phyloP scores from a whole-genome alignment of 2,888 invertebrate genomes.

The Nymphalis c-album region DNA sequence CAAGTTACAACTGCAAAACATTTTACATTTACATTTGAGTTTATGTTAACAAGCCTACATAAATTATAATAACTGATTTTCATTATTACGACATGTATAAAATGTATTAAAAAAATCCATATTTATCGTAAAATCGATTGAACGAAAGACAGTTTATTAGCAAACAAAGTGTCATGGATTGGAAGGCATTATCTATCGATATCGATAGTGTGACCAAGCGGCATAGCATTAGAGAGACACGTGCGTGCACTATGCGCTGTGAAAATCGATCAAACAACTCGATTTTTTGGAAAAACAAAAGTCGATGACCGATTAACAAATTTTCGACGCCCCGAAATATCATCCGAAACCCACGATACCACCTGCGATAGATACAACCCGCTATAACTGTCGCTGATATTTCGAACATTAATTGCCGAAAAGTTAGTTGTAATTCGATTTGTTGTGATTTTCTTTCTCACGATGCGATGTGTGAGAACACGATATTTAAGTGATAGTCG shows the following conservation, averaged over 20 bases:
- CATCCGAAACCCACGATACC: constrained; percentile 69
- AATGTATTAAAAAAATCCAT: neutral
- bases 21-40: too few species aligned
- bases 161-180: constrained; percentile 10
- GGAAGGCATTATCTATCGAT: constrained; percentile 9
- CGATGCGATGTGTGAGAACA: constrained; percentile 72
- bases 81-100: too few species aligned
- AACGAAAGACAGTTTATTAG: neutral
- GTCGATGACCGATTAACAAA: constrained; percentile 71
- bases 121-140: constrained; percentile 7
- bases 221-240: constrained; percentile 58
- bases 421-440: constrained; percentile 69
- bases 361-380: constrained; percentile 62
- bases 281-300: constrained; percentile 60
- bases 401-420: constrained; percentile 71
- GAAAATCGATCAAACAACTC: constrained; percentile 70
- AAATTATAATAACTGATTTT: too few species aligned
- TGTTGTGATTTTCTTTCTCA: constrained; percentile 70
- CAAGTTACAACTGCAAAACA: too few species aligned
- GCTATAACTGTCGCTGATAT: constrained; percentile 72
- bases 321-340: constrained; percentile 63
- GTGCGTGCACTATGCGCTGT: constrained; percentile 78
- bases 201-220: constrained; percentile 30
- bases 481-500: constrained; percentile 50
- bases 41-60: too few species aligned